Evolutionary conservation across 2,888 invertebrate species (phyloP), one percentile per base, ranked within the genome.

Genomic region (Tiliacea aurago): DNA sequence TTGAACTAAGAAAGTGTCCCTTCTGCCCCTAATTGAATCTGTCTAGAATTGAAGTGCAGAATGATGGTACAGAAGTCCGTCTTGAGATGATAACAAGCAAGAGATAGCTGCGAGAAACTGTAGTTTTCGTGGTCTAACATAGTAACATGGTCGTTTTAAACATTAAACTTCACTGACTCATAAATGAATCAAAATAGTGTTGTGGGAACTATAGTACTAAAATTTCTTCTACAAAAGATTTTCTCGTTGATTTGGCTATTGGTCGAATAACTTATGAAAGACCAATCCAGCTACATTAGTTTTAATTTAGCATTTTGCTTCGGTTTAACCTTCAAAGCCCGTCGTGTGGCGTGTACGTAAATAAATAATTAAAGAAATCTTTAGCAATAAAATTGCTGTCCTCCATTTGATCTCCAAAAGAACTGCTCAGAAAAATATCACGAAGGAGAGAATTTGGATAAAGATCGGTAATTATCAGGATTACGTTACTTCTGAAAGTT

Each of bases 231-330:
- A n/a, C 9, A 13, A 66, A 51, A 4, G 6, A 37, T 20, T 37
- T 53, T 41, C 28, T 6, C 47, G 15, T 13, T 64, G 28, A 28
- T 13, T 47, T 41, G 7, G 4, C 18, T 71, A 15, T 28, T 43
- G 15, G 10, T 43, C 23, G 7, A 7, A 51, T 61, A 49, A 59
- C 49, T 73, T 58, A 43, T 43, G 6, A 23, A 49, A 58, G 4
- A 73, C 73, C 15, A 43, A 49, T 58, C 20, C 33, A 61, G 43
- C n/a, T 23, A 43, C 45, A 37, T 51, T 37, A 10, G 37, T 18
- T 55, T 33, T 53, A 41, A 75, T 43, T 76, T 43, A 33, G 56
- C 41, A 75, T 43, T 76, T 43, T 43, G 56, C 41, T 28, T 56
- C 15, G 2, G 33, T 56, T 23, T 33, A 55, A 18, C 49, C 76